Percentiles rank a stretch among this genome's conserved stretches.
phyloP scores from a whole-genome alignment of 2,113 vertebrate genomes.

The Lontra canadensis region DNA sequence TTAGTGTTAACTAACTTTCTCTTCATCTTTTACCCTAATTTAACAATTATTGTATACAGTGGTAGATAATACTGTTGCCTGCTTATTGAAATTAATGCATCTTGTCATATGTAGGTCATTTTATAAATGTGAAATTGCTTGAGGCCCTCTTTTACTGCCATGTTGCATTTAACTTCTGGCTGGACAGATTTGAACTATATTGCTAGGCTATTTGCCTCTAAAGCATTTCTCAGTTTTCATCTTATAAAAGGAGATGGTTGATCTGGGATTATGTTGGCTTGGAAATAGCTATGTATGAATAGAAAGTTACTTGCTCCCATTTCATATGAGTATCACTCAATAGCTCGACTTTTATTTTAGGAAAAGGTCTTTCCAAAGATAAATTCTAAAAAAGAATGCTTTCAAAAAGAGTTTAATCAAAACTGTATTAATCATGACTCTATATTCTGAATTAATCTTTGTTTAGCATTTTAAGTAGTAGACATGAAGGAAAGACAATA shows the following conservation, averaged over 20 bases:
- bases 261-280: constrained; percentile 64
- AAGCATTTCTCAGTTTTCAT: constrained; percentile 75
- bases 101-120: constrained; percentile 95
- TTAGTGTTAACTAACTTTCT: constrained; percentile 70
- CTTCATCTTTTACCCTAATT: constrained; percentile 62
- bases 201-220: constrained; percentile 80
- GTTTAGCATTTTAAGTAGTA: constrained; percentile 50
- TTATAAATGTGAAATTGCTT: constrained; percentile 87
- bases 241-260: constrained; percentile 77
- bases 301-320: constrained; percentile 49
- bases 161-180: constrained; percentile 84
- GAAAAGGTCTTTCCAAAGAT: constrained; percentile 13
- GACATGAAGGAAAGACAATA: constrained; percentile 43
- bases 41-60: constrained; percentile 73
- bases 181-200: constrained; percentile 84
- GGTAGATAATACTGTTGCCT: constrained; percentile 79
- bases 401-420: constrained; percentile 26
- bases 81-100: constrained; percentile 88
- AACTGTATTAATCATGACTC: constrained; percentile 7
- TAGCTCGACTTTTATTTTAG: not conserved
- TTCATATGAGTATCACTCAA: not conserved
- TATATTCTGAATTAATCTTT: constrained; percentile 3
- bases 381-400: not conserved
- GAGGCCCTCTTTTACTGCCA: constrained; percentile 83
- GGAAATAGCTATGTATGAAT: constrained; percentile 55